A percentile compares a stretch with the other conserved stretches of the same genome.
phyloP scores from a whole-genome alignment of 2,888 invertebrate species.

The Scaptomyza polygonia region DNA sequence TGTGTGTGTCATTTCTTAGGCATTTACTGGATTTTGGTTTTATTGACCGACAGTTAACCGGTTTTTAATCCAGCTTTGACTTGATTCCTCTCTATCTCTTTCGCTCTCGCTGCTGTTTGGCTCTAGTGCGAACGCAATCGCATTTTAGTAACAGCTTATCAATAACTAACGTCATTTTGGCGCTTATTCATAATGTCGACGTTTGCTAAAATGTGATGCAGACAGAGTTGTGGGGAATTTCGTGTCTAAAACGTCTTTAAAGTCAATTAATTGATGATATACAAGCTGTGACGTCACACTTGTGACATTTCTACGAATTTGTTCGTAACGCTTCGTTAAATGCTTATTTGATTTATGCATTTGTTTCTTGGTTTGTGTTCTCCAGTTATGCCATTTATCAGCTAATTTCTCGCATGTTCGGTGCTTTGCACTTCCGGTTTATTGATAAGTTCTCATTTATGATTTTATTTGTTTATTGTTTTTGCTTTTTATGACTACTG shows the following conservation, averaged over 20 bases:
- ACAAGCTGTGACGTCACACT: constrained; percentile 55
- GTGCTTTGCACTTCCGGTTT: constrained; percentile 51
- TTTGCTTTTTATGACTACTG: constrained; percentile 35
- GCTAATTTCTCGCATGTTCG: constrained; percentile 46
- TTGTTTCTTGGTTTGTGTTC: constrained; percentile 16
- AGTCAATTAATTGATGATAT: constrained; percentile 23
- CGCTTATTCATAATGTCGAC: constrained; percentile 48
- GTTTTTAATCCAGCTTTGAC: constrained; percentile 35
- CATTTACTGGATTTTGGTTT: constrained; percentile 66
- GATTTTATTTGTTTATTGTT: background rate
- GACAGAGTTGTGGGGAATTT: constrained; percentile 14
- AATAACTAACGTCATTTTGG: constrained; percentile 45
- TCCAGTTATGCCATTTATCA: constrained; percentile 36
- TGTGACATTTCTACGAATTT: constrained; percentile 43
- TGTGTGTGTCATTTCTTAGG: constrained; percentile 69
- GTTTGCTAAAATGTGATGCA: background rate
- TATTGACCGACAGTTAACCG: constrained; percentile 63
- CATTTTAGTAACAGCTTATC: constrained; percentile 49
- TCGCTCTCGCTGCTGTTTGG: background rate
- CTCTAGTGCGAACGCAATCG: constrained; percentile 27
- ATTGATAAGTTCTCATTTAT: constrained; percentile 28
- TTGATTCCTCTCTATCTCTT: background rate
- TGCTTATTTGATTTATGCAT: constrained; percentile 53
- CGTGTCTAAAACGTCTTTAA: constrained; percentile 20
- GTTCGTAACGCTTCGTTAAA: constrained; percentile 47